Evolutionary conservation across 2,113 vertebrate species (phyloP), one percentile per base, ranked within the genome.

Genomic region (Tenrec ecaudatus): DNA sequence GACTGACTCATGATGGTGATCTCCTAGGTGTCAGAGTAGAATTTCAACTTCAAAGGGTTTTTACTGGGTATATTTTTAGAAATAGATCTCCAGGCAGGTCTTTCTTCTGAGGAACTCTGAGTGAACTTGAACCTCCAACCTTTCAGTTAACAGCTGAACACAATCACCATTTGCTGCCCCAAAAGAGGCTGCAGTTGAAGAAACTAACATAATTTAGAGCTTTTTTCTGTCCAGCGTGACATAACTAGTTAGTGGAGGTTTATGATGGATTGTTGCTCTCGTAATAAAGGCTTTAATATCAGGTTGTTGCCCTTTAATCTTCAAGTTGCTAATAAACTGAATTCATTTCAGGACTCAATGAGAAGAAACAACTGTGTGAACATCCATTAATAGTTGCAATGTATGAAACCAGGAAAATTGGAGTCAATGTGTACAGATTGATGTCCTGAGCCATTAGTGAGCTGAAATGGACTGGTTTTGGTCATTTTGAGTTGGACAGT

Each of bases 221-320:
- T 62, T 20, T 62, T 62, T 11, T 23, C 12, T 62, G 60, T 3
- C 6, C 60, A 62, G 22, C 14, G 60, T 19, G 25, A 79, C 58
- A 40, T 1, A 66, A 31, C 71, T 86, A 16, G 23, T 40, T 77
- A 31, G 17, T 29, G 77, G 76, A 75, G 47, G 66, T 69, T n/a
- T 23, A 75, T 77, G 58, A n/a, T 84, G 68, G 40, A n/a, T 62
- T 64, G 22, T 88, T 76, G 73, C 19, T 77, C 3, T 73, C 23
- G 3, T 77, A n/a, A 71, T 93, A 76, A 57, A 29, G 53, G 64
- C 73, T 84, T 84, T 86, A 76, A 78, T 82, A 83, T 81, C 43
- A 60, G 29, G 11, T 60, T 80, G 8, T 31, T 38, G 29, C 22
- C 29, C 71, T 57, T 64, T 53, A 23, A 8, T 66, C 23, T 75